A percentile compares a stretch with the other conserved stretches of the same genome.
These are phyloP conservation scores for Cenopis cana DNA, from an alignment of 2,888 invertebrate species.

Conservation along the genomic window DNA sequence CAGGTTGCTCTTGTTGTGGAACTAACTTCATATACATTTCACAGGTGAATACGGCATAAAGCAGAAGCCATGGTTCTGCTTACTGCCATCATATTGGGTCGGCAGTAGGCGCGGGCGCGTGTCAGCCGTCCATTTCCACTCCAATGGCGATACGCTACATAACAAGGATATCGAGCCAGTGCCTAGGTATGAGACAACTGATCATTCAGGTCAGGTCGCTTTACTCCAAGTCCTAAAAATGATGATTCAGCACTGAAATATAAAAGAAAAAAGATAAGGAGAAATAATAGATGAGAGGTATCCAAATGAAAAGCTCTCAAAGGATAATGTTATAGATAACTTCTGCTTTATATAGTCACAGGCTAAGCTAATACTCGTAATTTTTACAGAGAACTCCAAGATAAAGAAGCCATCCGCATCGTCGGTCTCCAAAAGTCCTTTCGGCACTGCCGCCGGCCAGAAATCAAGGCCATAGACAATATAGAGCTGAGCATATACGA, in stretches of 20 bases:
- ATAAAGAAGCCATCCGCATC: constrained; percentile 90
- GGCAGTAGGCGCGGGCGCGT: constrained; percentile 74
- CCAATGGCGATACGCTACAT: constrained; percentile 79
- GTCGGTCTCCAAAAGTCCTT: constrained; percentile 90
- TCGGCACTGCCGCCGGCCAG: constrained; percentile 87
- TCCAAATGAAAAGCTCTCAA: neutral
- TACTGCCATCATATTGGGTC: constrained; percentile 90
- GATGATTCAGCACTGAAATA: too few species aligned
- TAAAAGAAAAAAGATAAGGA: too few species aligned
- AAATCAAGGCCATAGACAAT: constrained; percentile 90
- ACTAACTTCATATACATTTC: constrained; percentile 27
- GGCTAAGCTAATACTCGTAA: too few species aligned
- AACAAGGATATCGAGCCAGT: constrained; percentile 90
- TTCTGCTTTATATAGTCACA: neutral
- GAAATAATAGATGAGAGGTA: too few species aligned
- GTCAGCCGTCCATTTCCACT: constrained; percentile 76
- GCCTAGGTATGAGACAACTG: constrained; percentile 76
- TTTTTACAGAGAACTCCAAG: constrained; percentile 86
- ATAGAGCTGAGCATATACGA: constrained; percentile 93
- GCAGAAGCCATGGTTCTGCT: constrained; percentile 90
- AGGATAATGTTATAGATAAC: neutral
- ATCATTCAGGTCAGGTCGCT: too few species aligned
- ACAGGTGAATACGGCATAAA: constrained; percentile 92
- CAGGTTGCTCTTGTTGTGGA: too few species aligned
- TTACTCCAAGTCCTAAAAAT: too few species aligned